Base-by-base conservation (phyloP, 2,797 vertebrate genomes). In the Taeniopygia guttata region DNA sequence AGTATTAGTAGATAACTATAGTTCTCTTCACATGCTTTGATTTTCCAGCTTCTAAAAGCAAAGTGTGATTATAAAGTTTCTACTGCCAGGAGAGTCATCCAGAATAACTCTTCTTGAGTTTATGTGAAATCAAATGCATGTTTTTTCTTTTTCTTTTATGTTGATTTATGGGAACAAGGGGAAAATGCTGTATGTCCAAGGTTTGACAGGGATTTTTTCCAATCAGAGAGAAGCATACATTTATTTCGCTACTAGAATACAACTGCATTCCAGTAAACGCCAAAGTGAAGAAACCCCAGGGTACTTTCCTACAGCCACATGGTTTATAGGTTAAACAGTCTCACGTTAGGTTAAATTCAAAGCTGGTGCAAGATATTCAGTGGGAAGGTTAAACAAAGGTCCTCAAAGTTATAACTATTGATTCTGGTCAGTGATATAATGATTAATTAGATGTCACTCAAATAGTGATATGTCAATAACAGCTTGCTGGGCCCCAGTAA, bases 21-120 rank as follows among this genome's bases (percentile, higher is more conserved):
- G 36, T 43, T 89, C 16, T 78, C 7, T 73, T 21, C 22, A 51
- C 29, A 36, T 13, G 6, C 20, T 87, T 92, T 82, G 2, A 15
- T 84, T 84, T 84, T 32, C 26, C 38, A n/a, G 9, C 21, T 63
- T 85, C 48, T 83, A 70, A 96, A 85, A 91, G 34, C 42, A 72
- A 85, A 68, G 18, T 45, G 25, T 55, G 69, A 83, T 85, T 85
- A 30, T 49, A 63, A 80, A 40, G 26, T 88, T 80, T 30, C 25
- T 77, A 10, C 60, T 59, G 15, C 16, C 13, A 29, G 36, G 16
- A 67, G 25, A 36, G 48, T 74, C 30, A 63, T 36, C 23, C 72
- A 73, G 55, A 76, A 69, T 27, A 76, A 58, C 21, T 43, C 16
- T 78, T 5, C 25, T 84, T 64, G 14, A 25, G 43, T 76, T 43